Conservation (phyloP, 2,797 vertebrate genomes). For the Salarias fasciatus region DNA sequence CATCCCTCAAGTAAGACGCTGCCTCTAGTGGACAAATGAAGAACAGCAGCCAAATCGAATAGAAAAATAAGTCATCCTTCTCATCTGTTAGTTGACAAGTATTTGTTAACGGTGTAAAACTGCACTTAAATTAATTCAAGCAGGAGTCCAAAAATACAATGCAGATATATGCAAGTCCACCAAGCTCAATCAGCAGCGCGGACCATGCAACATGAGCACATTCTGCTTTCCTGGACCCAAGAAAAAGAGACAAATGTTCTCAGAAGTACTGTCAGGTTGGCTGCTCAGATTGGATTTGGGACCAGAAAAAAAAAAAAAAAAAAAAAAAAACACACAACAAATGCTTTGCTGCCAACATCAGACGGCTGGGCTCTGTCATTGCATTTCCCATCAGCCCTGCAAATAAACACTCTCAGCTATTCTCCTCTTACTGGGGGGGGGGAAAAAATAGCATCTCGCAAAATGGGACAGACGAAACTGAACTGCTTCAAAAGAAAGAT, state of each 20-base stretch:
- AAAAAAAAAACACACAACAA: conserved; percentile 12
- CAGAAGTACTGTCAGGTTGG: conserved; percentile 35
- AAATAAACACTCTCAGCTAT: conserved; percentile 41
- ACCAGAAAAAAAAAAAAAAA: neutral
- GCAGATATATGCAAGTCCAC: no score
- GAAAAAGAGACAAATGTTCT: conserved; percentile 34
- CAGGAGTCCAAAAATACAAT: neutral
- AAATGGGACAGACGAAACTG: neutral
- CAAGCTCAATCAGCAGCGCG: no score
- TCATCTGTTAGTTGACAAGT: no score
- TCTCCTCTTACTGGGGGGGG: conserved; percentile 6
- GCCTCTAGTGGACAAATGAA: no score
- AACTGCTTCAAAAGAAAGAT: neutral
- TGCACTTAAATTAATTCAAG: no score
- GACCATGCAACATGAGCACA: no score
- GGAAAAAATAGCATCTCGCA: conserved; percentile 13
- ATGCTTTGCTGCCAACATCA: conserved; percentile 47
- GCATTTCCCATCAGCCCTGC: conserved; percentile 41
- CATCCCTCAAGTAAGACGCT: no score
- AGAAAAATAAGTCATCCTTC: no score
- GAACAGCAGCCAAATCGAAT: no score
- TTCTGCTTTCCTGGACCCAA: conserved; percentile 12
- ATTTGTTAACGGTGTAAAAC: no score
- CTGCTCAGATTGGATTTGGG: conserved; percentile 38
- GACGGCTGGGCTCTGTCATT: conserved; percentile 38